Conservation (phyloP, 2,113 vertebrate species). For the Pygoscelis antarcticus region DNA sequence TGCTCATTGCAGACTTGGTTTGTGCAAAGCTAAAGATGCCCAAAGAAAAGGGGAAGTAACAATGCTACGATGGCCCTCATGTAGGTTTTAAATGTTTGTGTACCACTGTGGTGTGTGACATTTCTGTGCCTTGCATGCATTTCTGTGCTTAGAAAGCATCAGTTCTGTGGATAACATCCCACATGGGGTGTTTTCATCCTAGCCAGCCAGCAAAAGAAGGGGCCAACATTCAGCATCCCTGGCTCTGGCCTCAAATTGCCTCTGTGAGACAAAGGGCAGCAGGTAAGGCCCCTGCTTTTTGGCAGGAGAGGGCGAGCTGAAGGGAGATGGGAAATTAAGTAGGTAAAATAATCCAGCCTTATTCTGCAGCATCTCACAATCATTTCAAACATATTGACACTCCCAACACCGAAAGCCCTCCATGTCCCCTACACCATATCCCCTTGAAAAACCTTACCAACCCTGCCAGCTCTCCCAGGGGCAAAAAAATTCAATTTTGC, state of each 20-base stretch:
- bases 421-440: neutral
- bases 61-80: neutral
- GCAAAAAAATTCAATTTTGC: conserved; percentile 41
- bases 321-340: neutral
- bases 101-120: neutral
- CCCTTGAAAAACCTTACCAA: neutral
- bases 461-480: neutral
- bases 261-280: neutral
- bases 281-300: neutral
- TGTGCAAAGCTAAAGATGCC: neutral
- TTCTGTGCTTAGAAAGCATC: neutral
- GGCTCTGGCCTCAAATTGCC: neutral
- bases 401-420: neutral
- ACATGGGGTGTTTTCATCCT: neutral
- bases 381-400: neutral
- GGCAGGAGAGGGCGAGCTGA: neutral
- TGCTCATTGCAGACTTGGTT: neutral
- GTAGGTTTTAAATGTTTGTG: neutral
- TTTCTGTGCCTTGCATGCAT: neutral
- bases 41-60: neutral
- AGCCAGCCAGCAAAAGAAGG: neutral
- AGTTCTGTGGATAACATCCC: neutral
- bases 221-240: neutral
- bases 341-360: neutral
- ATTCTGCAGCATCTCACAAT: neutral